A percentile compares a stretch with the other conserved stretches of the same genome.
These are phyloP conservation scores for Leucania comma DNA, from an alignment of 2,888 invertebrate species.

Conservation along the genomic window DNA sequence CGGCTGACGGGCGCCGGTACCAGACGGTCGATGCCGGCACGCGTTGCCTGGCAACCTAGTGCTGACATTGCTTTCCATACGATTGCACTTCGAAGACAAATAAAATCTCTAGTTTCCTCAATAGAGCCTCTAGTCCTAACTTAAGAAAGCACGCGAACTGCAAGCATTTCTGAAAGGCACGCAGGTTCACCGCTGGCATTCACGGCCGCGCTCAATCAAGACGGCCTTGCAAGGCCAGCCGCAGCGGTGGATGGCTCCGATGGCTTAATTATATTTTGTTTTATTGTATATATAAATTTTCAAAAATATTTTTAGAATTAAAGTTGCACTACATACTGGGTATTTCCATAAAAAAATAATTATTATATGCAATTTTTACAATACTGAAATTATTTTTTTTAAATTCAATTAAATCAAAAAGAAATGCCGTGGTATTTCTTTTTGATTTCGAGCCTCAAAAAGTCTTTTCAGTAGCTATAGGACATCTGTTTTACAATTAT, in stretches of 20 bases:
- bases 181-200: constrained; percentile 49
- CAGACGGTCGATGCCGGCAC: constrained; percentile 68
- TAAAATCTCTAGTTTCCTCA: neutral
- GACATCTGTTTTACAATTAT: constrained; percentile 14
- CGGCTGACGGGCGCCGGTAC: constrained; percentile 31
- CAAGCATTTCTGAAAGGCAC: constrained; percentile 43
- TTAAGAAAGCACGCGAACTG: constrained; percentile 22
- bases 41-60: constrained; percentile 79
- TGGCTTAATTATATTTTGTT: neutral
- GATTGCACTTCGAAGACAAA: neutral
- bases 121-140: neutral
- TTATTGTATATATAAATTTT: neutral
- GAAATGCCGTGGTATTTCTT: neutral
- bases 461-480: neutral
- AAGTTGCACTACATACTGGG: neutral
- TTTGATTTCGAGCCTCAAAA: too few species aligned
- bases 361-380: neutral
- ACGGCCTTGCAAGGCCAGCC: constrained; percentile 78
- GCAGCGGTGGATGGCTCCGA: constrained; percentile 31
- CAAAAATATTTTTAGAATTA: neutral
- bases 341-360: neutral
- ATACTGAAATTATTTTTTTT: too few species aligned
- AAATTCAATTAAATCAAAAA: neutral
- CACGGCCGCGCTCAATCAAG: constrained; percentile 60
- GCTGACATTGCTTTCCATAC: constrained; percentile 19